These are phyloP conservation scores for Acrobeloides nanus DNA, from an alignment of 2,888 invertebrate genomes.

Conservation along the genomic window DNA sequence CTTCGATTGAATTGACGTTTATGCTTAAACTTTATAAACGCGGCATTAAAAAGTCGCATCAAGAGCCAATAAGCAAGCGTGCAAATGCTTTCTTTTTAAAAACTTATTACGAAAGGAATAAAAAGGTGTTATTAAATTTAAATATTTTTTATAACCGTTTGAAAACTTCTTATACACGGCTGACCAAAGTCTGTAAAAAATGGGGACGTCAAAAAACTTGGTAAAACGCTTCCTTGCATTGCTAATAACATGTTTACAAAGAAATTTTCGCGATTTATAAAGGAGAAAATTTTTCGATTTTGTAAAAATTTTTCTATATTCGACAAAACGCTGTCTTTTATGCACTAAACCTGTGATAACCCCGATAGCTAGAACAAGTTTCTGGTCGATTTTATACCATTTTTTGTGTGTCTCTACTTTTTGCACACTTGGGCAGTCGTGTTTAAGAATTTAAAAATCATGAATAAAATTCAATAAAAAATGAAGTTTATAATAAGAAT, in stretches of 20 bases:
- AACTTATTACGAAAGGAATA: slow-evolving; percentile 23
- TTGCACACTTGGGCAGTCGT: too few species aligned
- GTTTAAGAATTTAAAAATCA: neutral
- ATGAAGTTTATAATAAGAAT: neutral
- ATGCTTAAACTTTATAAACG: too few species aligned
- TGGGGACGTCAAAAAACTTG: too few species aligned
- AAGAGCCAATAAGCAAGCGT: slow-evolving; percentile 3
- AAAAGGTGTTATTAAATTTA: slow-evolving; percentile 15
- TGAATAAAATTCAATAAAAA: neutral
- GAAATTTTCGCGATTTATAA: too few species aligned
- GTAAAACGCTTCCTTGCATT: too few species aligned
- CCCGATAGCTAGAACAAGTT: neutral
- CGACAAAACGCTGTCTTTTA: neutral
- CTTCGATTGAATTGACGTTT: slow-evolving; percentile 8
- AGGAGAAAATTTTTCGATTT: too few species aligned
- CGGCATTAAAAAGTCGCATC: slow-evolving; percentile 4
- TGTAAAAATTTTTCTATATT: neutral
- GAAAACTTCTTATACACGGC: too few species aligned
- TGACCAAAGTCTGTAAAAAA: too few species aligned
- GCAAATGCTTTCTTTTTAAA: slow-evolving; percentile 21
- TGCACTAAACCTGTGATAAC: neutral
- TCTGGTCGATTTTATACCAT: neutral
- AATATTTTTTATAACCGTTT: too few species aligned
- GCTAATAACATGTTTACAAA: too few species aligned
- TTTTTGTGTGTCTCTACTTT: too few species aligned